Conservation (phyloP, 2,797 vertebrate species). For the Tolypeutes matacus region DNA sequence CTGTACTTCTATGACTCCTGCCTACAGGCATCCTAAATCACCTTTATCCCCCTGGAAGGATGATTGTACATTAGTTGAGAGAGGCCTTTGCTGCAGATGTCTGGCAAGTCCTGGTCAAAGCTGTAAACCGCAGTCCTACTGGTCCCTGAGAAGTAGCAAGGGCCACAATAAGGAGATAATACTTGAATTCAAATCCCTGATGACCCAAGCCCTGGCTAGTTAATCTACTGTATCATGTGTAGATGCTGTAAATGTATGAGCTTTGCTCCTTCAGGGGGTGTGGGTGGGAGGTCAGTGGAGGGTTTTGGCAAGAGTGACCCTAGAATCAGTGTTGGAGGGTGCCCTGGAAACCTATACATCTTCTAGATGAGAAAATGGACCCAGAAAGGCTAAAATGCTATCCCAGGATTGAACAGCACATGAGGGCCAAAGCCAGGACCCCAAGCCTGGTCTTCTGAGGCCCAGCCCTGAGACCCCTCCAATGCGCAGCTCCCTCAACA, state of each 20-base stretch:
- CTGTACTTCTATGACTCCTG: neutral
- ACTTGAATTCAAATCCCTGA: neutral
- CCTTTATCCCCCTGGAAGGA: neutral
- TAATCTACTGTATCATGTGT: accelerated
- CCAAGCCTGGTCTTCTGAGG: neutral
- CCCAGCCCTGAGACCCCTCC: neutral
- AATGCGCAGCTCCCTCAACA: neutral
- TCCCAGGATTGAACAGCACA: neutral
- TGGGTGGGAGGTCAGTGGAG: accelerated
- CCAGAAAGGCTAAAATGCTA: neutral
- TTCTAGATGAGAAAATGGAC: neutral
- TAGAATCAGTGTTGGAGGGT: neutral
- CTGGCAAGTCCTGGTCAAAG: neutral
- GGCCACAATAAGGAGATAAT: neutral
- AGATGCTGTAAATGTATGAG: accelerated
- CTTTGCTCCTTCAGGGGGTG: neutral
- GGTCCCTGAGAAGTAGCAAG: neutral
- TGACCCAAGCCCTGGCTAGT: accelerated
- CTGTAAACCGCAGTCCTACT: neutral
- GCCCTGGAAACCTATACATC: neutral
- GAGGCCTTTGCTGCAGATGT: neutral
- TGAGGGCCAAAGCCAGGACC: neutral
- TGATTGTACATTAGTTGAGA: neutral
- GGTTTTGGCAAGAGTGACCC: neutral
- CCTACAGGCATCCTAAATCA: neutral